Evolutionary conservation across 2,888 invertebrate species (phyloP), one percentile per base, ranked within the genome.

Genomic region (Eupithecia subfuscata): DNA sequence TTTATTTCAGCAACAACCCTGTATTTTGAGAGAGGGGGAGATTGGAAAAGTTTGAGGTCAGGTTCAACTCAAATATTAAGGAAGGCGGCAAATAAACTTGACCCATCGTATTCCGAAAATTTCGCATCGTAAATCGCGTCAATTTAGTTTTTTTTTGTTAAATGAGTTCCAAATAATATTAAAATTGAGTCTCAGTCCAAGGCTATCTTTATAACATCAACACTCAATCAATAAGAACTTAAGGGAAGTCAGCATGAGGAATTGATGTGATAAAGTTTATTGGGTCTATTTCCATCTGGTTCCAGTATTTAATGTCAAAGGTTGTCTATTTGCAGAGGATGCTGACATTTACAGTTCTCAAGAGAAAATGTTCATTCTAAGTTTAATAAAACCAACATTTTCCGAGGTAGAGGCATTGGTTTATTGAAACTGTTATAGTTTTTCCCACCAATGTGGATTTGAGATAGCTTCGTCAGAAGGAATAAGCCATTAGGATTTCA

Each of bases 291-390:
- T 75, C 71, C 68, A 75, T 14, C 63, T 25, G 22, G 69, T 71
- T 73, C 43, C 67, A 77, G 71, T 67, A 63, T 74, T 75, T 22
- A 70, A 77, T 78, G 75, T 79, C 70, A 70, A 75, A 75, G 73
- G 75, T 76, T n/a, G 70, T 37, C 48, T 45, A 74, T 43, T 37
- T 45, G 56, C 64, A 37, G 72, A 16, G 52, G 30, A 70, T 40
- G 60, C 45, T 71, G 64, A 30, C 69, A 68, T 68, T 71, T 71
- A 12, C n/a, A 69, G 64, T 64, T 69, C 34, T 60, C 40, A 63
- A 37, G 70, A 69, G 60, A 48, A 63, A 63, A 45, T 37, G 52
- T 18, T 52, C 9, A 71, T 25, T 56, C 22, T 25, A 22, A 14
- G 4, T 5, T 25, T 6, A 60, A 60, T 60, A 60, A 60, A 60